Evolutionary conservation across 1,140 invertebrate species (phyloP), one percentile per base, ranked within the genome.

Genomic region (Amyelois transitella): DNA sequence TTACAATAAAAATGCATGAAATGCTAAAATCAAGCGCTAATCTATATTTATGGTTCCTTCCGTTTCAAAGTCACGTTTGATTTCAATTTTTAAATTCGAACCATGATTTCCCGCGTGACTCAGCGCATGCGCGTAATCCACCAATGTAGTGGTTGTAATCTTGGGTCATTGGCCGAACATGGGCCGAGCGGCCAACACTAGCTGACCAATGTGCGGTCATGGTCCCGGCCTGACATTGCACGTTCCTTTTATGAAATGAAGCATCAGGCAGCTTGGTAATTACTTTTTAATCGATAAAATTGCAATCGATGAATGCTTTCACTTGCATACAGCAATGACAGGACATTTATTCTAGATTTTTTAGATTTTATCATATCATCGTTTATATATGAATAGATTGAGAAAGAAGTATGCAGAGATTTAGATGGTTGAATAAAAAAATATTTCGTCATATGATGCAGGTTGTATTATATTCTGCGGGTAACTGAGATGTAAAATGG

Each of bases 121-220:
- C 55, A 58, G 59, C 68, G 72, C 68, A 66, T 66, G 70, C 56
- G 68, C 68, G 66, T 73, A 81, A 78, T 78, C 74, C 68, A 66
- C 66, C 64, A 64, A 69, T 71, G 58, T 69, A 51, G 53, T 58
- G 62, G 51, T 56, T 50, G 64, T 63, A 60, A 75, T 72, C 68
- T 58, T 50, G 64, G 75, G 69, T 72, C 64, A 68, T 64, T 54
- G 74, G 43, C 72, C 72, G 53, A 38, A 48, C 51, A 32, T 51
- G 55, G 24, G 32, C 22, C 44, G 49, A 62, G 58, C 59, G 53
- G 59, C 62, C 64, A 64, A 62, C n/a, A n/a, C n/a, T 32, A 6
- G 10, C 25, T 63, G 53, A 61, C 62, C 65, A 66, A 63, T 68
- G 70, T 65, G 53, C 70, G 73, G 66, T 71, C 71, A 71, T 58